phyloP scores from a whole-genome alignment of 2,888 invertebrate species.

The Lacanobia oleracea region DNA sequence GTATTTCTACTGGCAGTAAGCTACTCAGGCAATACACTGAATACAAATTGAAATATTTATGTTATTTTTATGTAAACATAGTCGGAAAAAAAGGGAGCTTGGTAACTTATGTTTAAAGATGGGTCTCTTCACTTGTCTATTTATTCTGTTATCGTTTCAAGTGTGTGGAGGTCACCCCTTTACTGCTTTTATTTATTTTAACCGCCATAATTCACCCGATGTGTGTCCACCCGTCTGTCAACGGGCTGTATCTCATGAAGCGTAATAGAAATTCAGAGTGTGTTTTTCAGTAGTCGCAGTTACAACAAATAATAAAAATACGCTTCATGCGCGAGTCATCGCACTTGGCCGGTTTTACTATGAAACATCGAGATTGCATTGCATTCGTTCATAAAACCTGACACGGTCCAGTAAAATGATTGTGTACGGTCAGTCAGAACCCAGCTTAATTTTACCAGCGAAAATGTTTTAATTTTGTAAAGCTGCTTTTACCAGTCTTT shows the following conservation, averaged over 20 bases:
- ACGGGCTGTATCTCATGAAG: no score
- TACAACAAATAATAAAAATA: no score
- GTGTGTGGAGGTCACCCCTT: neutral
- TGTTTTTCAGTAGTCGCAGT: no score
- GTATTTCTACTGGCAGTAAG: slow-evolving; percentile 52
- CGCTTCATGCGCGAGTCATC: no score
- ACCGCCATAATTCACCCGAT: no score
- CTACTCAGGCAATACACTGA: slow-evolving; percentile 45
- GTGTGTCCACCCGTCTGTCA: no score
- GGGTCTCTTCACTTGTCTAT: slow-evolving; percentile 11
- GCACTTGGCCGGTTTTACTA: neutral
- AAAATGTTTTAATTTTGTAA: slow-evolving; percentile 31
- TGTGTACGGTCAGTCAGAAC: neutral
- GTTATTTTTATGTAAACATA: slow-evolving; percentile 44
- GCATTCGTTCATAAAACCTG: neutral
- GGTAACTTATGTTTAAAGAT: slow-evolving; percentile 34
- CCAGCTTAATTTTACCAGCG: neutral
- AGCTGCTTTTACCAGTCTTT: slow-evolving; percentile 21
- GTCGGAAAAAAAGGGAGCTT: slow-evolving; percentile 34
- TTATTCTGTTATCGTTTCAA: neutral
- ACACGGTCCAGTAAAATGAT: neutral
- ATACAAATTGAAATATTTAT: slow-evolving; percentile 66
- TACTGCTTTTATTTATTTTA: neutral
- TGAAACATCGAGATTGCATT: neutral
- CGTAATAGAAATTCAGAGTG: no score